phyloP scores from a whole-genome alignment of 2,113 vertebrate genomes.

The Meles meles region DNA sequence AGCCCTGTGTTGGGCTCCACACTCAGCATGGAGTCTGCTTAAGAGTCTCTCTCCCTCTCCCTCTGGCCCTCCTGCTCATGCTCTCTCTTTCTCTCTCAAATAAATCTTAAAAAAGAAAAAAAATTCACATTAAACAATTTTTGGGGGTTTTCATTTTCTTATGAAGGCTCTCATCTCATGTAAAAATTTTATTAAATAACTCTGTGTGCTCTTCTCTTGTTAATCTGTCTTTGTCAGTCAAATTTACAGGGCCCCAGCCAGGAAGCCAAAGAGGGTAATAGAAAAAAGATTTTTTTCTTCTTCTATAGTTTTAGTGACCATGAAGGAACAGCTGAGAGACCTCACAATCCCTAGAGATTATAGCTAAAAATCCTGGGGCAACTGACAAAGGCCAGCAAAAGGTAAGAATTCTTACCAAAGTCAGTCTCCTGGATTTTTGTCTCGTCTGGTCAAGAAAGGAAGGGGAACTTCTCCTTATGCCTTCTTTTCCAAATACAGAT shows the following conservation, averaged over 20 bases:
- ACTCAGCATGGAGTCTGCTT: neutral
- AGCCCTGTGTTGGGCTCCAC: neutral
- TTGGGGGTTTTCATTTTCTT: neutral
- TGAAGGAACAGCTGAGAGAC: neutral
- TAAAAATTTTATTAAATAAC: neutral
- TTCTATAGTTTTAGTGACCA: neutral
- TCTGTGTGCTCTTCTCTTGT: neutral
- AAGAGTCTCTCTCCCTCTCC: neutral
- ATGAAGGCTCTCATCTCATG: neutral
- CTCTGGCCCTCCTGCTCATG: too few species aligned
- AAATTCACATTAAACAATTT: neutral
- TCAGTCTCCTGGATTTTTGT: neutral
- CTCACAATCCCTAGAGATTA: neutral
- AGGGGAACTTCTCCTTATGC: neutral
- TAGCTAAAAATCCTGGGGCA: neutral
- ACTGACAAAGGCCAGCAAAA: neutral
- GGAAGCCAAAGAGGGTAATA: neutral
- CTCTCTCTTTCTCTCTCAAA: too few species aligned
- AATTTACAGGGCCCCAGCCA: neutral
- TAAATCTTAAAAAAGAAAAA: too few species aligned
- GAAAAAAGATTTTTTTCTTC: neutral
- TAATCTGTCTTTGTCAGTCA: neutral
- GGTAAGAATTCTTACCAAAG: neutral
- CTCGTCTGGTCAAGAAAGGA: neutral
- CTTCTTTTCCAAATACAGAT: constrained; percentile 3